These are phyloP conservation scores for Anodontia alba DNA, from an alignment of 2,888 invertebrate species.

Conservation along the genomic window DNA sequence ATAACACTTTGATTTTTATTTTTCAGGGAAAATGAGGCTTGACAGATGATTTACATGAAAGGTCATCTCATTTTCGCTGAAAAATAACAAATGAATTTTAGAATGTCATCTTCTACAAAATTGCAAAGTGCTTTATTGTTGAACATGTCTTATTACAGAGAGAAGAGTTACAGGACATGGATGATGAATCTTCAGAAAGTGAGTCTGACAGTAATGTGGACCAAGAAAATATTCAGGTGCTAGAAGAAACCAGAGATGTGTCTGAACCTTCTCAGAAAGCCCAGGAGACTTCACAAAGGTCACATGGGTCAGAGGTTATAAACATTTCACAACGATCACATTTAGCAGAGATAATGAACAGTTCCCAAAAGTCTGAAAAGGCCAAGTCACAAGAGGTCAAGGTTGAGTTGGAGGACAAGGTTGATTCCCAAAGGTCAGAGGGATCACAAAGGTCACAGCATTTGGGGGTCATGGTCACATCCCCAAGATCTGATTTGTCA, in stretches of 20 bases:
- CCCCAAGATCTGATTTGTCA: background rate
- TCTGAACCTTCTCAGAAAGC: conserved; percentile 36
- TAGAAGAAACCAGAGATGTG: conserved; percentile 10
- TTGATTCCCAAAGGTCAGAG: conserved; percentile 2
- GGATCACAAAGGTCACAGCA: conserved; percentile 7
- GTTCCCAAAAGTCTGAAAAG: background rate
- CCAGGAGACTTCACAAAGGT: conserved; percentile 32
- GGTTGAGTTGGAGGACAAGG: background rate
- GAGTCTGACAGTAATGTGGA: conserved; percentile 43
- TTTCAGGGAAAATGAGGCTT: too few relatives aligned
- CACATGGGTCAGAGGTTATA: conserved; percentile 35
- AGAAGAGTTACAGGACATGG: conserved; percentile 22
- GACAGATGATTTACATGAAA: too few relatives aligned
- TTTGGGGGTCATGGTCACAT: background rate
- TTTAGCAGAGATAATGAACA: conserved; percentile 1
- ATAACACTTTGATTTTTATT: too few relatives aligned
- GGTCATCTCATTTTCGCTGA: too few relatives aligned
- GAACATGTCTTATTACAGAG: conserved; percentile 39
- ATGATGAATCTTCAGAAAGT: conserved; percentile 22
- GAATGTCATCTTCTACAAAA: too few relatives aligned
- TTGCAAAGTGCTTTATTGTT: too few relatives aligned
- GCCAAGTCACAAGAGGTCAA: too few relatives aligned
- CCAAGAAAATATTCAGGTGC: conserved; percentile 19
- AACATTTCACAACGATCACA: background rate
- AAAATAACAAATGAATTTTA: too few relatives aligned